phyloP scores from a whole-genome alignment of 2,113 vertebrate genomes.

The cat (Felis catus) region DNA sequence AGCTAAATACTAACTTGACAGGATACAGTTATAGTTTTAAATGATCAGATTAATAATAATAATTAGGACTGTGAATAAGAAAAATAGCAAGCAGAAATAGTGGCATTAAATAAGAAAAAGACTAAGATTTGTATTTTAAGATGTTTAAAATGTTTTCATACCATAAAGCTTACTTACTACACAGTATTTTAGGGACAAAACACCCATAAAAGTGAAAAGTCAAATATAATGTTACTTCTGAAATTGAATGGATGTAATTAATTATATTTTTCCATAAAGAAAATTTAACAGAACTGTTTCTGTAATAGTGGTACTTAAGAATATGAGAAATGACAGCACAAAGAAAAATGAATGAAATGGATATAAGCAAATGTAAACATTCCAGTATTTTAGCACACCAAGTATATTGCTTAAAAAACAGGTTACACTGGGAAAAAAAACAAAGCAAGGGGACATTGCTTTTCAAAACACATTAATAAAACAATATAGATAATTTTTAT shows the following conservation, averaged over 20 bases:
- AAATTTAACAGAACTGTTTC: neutral
- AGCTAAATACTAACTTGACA: slow-evolving; percentile 76
- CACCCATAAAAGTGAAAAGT: slow-evolving; percentile 46
- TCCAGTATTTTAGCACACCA: neutral
- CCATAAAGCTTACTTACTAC: neutral
- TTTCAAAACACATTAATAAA: slow-evolving; percentile 9
- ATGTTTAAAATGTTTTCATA: slow-evolving; percentile 40
- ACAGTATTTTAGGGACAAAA: slow-evolving; percentile 2
- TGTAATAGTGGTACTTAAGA: neutral
- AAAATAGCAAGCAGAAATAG: slow-evolving; percentile 62
- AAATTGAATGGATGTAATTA: slow-evolving; percentile 26
- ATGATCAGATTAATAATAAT: slow-evolving; percentile 78
- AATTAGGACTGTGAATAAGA: slow-evolving; percentile 64
- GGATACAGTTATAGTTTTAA: slow-evolving; percentile 66
- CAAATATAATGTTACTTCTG: slow-evolving; percentile 47
- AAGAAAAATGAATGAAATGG: neutral
- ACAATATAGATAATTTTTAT: neutral
- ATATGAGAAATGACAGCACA: neutral
- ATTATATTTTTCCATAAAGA: slow-evolving; percentile 5
- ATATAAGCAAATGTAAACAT: neutral
- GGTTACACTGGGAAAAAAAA: neutral
- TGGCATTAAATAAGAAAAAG: slow-evolving; percentile 25
- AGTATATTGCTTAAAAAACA: neutral
- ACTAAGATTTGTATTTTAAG: slow-evolving; percentile 32
- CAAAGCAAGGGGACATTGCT: neutral